Percentiles rank a stretch among this genome's conserved stretches.
phyloP scores from a whole-genome alignment of 2,888 invertebrate species.

The Synergus itoensis region DNA sequence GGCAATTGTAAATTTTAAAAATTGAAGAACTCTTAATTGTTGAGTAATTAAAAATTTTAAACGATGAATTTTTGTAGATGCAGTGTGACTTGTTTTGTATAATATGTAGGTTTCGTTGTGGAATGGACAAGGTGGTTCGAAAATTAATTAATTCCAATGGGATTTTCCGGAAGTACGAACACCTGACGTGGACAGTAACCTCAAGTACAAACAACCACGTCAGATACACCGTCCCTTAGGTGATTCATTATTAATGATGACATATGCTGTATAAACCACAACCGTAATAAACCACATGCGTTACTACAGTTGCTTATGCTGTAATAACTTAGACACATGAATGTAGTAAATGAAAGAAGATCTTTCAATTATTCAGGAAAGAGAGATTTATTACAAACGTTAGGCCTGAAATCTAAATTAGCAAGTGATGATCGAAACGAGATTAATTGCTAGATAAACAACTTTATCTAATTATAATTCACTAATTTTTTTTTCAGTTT shows the following conservation, averaged over 20 bases:
- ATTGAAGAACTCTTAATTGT: too few species aligned
- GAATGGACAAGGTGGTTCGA: background rate
- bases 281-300: background rate
- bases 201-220: conserved; percentile 60
- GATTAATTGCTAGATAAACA: too few species aligned
- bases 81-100: too few species aligned
- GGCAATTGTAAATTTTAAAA: too few species aligned
- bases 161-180: conserved; percentile 31
- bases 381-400: too few species aligned
- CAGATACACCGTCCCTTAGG: conserved; percentile 53
- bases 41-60: too few species aligned
- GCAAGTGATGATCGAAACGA: too few species aligned
- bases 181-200: conserved; percentile 59
- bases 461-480: too few species aligned
- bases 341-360: background rate
- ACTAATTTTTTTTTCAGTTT: too few species aligned
- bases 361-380: too few species aligned
- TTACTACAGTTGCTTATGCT: background rate
- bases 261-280: background rate
- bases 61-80: too few species aligned
- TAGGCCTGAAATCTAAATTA: too few species aligned
- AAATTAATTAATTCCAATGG: background rate
- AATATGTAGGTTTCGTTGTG: background rate
- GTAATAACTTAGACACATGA: background rate
- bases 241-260: conserved; percentile 61